Conservation (phyloP, 2,888 invertebrate genomes). For the Teleogryllus oceanicus region DNA sequence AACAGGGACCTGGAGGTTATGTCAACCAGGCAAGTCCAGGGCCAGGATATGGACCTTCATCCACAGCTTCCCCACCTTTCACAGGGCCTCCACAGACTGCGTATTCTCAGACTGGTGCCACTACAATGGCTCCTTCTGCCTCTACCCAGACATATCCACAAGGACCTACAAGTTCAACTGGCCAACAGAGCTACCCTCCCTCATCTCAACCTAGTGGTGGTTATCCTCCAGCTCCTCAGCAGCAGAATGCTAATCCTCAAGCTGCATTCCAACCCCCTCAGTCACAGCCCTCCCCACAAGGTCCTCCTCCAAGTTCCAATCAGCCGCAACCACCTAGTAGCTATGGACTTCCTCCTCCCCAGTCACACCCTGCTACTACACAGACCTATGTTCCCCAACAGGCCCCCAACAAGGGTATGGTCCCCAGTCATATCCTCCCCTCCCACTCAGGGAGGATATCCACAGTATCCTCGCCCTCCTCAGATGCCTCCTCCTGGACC, state of each 20-base stretch:
- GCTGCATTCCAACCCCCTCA: conserved; percentile 48
- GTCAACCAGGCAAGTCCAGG: conserved; percentile 56
- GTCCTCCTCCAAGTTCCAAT: conserved; percentile 31
- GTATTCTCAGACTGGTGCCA: conserved; percentile 43
- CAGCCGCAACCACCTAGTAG: conserved; percentile 34
- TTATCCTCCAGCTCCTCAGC: conserved; percentile 31
- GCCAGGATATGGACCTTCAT: conserved; percentile 46
- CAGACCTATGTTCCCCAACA: conserved; percentile 36
- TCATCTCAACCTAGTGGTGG: conserved; percentile 52
- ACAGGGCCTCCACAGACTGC: conserved; percentile 38
- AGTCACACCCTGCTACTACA: conserved; percentile 36
- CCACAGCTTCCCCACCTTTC: conserved; percentile 47
- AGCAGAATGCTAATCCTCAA: conserved; percentile 41
- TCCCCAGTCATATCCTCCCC: conserved; percentile 41
- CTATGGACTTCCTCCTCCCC: conserved; percentile 36
- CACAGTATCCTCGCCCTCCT: conserved; percentile 59
- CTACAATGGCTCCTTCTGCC: conserved; percentile 49
- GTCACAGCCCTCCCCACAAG: conserved; percentile 35
- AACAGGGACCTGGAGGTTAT: conserved; percentile 52
- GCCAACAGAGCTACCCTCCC: conserved; percentile 53
- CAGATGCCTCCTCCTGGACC: conserved; percentile 60
- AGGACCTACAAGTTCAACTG: conserved; percentile 43
- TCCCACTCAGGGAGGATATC: conserved; percentile 57
- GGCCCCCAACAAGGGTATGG: conserved; percentile 36
- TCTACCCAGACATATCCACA: conserved; percentile 59